Base-by-base conservation (phyloP, 2,113 vertebrate genomes). In the Podiceps cristatus region DNA sequence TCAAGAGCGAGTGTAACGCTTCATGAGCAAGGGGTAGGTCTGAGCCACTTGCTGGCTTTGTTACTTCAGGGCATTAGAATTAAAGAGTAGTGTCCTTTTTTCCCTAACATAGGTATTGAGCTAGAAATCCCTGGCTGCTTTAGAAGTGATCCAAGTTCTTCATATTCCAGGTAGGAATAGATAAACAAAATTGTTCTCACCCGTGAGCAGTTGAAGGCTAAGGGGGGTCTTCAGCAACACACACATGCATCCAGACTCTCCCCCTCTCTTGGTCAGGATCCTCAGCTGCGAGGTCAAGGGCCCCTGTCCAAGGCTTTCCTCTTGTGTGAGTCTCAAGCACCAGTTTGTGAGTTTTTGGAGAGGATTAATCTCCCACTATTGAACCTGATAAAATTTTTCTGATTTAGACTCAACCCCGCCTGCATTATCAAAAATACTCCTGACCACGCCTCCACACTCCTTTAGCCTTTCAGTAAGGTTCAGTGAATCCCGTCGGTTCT, bases 1-100 rank as follows among this genome's bases (percentile, higher is more conserved):
- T 52, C 40, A 55, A 29, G 44, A 86, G 56, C 20, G 40, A 2
- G 6, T 2, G 0, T 40, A 56, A 56, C 27, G 1, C 1, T 49
- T 50, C 13, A 33, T 45, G 49, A 85, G 9, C 18, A 77, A 79
- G 24, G 33, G 33, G 4, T 5, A 49, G 31, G 13, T 40, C 45
- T 78, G 56, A 62, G 75, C 23, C 24, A 28, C 11, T 85, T 62
- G 42, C 8, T 71, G 67, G 33, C 31, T 85, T 52, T 78, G 25
- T 19, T 33, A 20, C 23, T 88, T 90, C 47, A 37, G n/a, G 67
- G 47, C 20, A 10, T 62, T 52, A 66, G 50, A 59, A 75, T 75
- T 47, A 58, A 60, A 88, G 35, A 18, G 11, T 40, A 47, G 29
- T 7, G 15, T 19, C 37, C 28, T 81, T 71, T 66, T 82, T 53